Evolutionary conservation across 2,888 invertebrate genomes (phyloP).

Genomic region (Adelognathus sp.): DNA sequence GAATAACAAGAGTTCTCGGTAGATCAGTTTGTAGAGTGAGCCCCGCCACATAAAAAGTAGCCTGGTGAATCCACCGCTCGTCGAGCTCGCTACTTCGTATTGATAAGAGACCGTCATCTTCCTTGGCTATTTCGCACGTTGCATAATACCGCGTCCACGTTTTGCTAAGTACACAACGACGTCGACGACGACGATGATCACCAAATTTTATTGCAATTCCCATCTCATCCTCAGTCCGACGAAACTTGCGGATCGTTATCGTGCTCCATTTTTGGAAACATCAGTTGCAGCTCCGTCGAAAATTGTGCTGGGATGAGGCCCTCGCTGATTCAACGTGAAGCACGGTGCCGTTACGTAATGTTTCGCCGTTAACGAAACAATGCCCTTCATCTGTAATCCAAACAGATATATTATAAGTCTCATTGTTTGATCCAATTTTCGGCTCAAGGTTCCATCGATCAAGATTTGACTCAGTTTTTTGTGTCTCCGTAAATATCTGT

Average conservation of each 20-base stretch:
- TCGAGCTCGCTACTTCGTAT: constrained; percentile 84
- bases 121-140: constrained; percentile 40
- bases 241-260: constrained; percentile 23
- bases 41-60: constrained; percentile 84
- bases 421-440: background rate
- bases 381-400: constrained; percentile 50
- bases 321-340: background rate
- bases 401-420: background rate
- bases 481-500: too few species aligned
- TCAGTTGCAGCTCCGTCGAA: constrained; percentile 2
- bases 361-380: constrained; percentile 6
- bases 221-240: constrained; percentile 40
- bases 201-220: constrained; percentile 16
- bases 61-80: constrained; percentile 83
- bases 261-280: constrained; percentile 11
- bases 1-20: constrained; percentile 82
- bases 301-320: background rate
- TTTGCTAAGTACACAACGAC: background rate
- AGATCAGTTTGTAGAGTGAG: constrained; percentile 84
- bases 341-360: constrained; percentile 11
- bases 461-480: too few species aligned
- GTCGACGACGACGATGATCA: constrained; percentile 15
- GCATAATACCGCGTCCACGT: constrained; percentile 3
- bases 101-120: constrained; percentile 84
- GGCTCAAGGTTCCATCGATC: background rate